Conservation (phyloP, 2,888 invertebrate species). For the Neoaliturus tenellus region DNA sequence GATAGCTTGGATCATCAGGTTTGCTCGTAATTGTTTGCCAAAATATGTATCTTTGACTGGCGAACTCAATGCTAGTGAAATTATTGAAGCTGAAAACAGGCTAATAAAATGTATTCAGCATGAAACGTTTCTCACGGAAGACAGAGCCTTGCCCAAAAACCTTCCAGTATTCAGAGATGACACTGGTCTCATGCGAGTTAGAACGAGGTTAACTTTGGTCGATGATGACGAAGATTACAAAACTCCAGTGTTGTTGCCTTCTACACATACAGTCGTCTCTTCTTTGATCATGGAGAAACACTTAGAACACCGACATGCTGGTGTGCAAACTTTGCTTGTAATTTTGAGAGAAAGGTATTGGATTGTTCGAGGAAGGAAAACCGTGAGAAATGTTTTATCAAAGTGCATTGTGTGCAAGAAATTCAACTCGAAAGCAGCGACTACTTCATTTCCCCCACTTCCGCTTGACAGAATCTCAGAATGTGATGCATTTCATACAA, state of each 20-base stretch:
- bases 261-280: background rate
- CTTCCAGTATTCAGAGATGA: background rate
- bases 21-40: background rate
- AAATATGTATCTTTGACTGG: background rate
- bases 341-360: constrained; percentile 43
- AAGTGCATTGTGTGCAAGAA: constrained; percentile 60
- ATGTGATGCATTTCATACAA: constrained; percentile 61
- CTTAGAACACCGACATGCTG: background rate
- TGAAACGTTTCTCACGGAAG: background rate
- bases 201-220: constrained; percentile 19
- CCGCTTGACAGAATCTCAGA: constrained; percentile 68
- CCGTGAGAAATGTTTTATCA: background rate
- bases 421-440: constrained; percentile 61
- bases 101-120: background rate
- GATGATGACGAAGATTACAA: constrained; percentile 9
- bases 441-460: constrained; percentile 55
- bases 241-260: background rate
- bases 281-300: constrained; percentile 23
- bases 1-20: constrained; percentile 39
- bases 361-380: constrained; percentile 38
- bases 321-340: background rate
- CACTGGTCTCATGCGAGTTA: background rate
- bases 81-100: background rate
- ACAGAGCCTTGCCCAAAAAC: background rate
- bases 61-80: background rate